Evolutionary conservation across 1,140 invertebrate genomes (phyloP).

Genomic region (Parapsyche elsis): DNA sequence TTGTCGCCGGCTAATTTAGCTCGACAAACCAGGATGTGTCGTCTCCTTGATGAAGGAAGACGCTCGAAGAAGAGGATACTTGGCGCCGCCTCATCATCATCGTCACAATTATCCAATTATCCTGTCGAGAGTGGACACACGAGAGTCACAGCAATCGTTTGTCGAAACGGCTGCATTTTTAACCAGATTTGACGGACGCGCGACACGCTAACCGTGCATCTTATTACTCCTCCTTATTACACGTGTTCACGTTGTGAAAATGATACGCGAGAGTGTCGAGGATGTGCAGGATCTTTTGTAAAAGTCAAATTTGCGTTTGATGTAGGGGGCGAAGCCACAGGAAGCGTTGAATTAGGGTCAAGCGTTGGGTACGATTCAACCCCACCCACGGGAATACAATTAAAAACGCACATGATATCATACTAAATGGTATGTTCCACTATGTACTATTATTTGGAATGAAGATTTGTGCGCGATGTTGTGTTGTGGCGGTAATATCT

Average conservation of each 20-base stretch:
- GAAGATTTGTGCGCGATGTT: too few relatives aligned
- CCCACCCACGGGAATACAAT: constrained; percentile 30
- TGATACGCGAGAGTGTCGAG: too few relatives aligned
- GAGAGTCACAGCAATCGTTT: constrained; percentile 3
- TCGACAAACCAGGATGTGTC: constrained; percentile 19
- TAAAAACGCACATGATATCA: constrained; percentile 16
- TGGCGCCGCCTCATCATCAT: constrained; percentile 35
- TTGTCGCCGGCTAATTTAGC: background rate
- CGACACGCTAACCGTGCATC: too few relatives aligned
- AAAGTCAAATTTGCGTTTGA: background rate
- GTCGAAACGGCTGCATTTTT: background rate
- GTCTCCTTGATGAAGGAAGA: constrained; percentile 27
- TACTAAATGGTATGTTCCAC: too few relatives aligned
- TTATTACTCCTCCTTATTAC: too few relatives aligned
- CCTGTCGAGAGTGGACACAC: background rate
- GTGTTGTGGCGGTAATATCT: too few relatives aligned
- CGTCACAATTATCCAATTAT: background rate
- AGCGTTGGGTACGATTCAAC: constrained; percentile 19
- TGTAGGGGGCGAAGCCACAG: background rate
- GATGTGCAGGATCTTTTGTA: too few relatives aligned
- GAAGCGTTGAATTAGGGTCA: constrained; percentile 40
- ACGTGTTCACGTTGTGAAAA: too few relatives aligned
- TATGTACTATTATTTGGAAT: too few relatives aligned
- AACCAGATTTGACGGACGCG: too few relatives aligned
- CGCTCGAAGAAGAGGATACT: constrained; percentile 23